Evolutionary conservation across 2,888 invertebrate genomes (phyloP).

Genomic region (Rhagophthalmus giganteus): DNA sequence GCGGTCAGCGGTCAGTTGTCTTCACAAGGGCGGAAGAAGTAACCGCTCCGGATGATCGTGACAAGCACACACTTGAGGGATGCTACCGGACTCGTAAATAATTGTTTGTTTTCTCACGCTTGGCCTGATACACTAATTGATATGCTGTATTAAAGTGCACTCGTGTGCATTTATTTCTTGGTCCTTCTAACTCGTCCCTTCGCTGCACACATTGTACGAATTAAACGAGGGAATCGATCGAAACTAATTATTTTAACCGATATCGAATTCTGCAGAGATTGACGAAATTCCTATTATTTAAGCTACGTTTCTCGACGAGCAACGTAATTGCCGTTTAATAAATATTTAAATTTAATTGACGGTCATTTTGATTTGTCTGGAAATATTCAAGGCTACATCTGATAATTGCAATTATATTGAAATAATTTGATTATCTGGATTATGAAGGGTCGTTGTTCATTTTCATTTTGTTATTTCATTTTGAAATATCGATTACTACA

Average conservation of each 20-base stretch:
- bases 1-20: slow-evolving; percentile 36
- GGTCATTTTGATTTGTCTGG: too few relatives aligned
- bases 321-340: too few relatives aligned
- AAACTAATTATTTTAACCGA: slow-evolving; percentile 47
- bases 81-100: slow-evolving; percentile 51
- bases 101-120: slow-evolving; percentile 58
- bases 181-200: slow-evolving; percentile 47
- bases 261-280: slow-evolving; percentile 43
- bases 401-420: too few relatives aligned
- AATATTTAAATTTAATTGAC: too few relatives aligned
- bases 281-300: too few relatives aligned
- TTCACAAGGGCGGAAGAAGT: slow-evolving; percentile 42
- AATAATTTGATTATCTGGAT: too few relatives aligned
- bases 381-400: too few relatives aligned
- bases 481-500: too few relatives aligned
- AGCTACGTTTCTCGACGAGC: too few relatives aligned
- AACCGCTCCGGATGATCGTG: slow-evolving; percentile 50
- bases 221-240: slow-evolving; percentile 45
- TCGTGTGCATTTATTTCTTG: slow-evolving; percentile 48
- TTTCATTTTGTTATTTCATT: too few relatives aligned
- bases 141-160: slow-evolving; percentile 54
- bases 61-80: slow-evolving; percentile 54
- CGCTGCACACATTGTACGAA: slow-evolving; percentile 47
- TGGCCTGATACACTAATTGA: slow-evolving; percentile 55
- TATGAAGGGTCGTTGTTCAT: too few relatives aligned